Evolutionary conservation across 2,888 invertebrate genomes (phyloP).

Genomic region (Entomobrya proxima): DNA sequence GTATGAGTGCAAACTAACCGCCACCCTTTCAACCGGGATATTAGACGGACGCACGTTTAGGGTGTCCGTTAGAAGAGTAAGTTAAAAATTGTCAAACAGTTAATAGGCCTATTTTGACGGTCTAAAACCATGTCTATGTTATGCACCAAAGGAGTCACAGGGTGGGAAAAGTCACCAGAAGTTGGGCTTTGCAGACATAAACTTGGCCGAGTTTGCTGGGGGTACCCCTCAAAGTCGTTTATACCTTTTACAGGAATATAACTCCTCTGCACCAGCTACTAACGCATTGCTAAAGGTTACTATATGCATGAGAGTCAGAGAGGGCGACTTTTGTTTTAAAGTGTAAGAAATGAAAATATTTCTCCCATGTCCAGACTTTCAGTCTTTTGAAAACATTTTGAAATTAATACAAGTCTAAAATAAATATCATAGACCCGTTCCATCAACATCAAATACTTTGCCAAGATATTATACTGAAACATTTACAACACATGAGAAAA

Average conservation of each 20-base stretch:
- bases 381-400: not conserved
- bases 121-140: not conserved
- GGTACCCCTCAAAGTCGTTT: conserved; percentile 75
- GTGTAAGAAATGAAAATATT: conserved; percentile 69
- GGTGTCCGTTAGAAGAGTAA: conserved; percentile 80
- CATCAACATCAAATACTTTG: too few species aligned
- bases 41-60: conserved; percentile 80
- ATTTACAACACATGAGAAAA: conserved; percentile 66
- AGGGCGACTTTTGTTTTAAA: conserved; percentile 75
- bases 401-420: too few species aligned
- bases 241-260: conserved; percentile 74
- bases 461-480: conserved; percentile 71
- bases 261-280: conserved; percentile 73
- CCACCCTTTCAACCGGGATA: conserved; percentile 79
- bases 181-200: conserved; percentile 81
- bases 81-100: too few species aligned
- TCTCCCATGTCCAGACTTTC: not conserved
- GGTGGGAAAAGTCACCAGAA: conserved; percentile 81
- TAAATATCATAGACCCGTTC: conserved; percentile 67
- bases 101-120: not conserved
- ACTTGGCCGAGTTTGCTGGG: conserved; percentile 81
- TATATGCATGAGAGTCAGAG: conserved; percentile 74
- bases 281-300: conserved; percentile 73
- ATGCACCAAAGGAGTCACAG: conserved; percentile 79
- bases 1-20: conserved; percentile 80